A percentile compares a stretch with the other conserved stretches of the same genome.
These are phyloP conservation scores for Crotalus viridis DNA, from an alignment of 2,113 vertebrate genomes.

Conservation along the genomic window DNA sequence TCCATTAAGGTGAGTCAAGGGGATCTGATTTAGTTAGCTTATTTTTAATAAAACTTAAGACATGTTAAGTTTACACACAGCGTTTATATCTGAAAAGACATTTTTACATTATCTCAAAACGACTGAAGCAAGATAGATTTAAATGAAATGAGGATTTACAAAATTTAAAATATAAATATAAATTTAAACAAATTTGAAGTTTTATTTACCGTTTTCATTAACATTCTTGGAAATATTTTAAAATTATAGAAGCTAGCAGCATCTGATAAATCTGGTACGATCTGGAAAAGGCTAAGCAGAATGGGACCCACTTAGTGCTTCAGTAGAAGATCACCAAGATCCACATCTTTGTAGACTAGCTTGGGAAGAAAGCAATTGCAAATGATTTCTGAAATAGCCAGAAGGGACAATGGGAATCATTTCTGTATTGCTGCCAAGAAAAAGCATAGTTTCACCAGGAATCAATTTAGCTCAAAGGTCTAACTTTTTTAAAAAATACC, in stretches of 20 bases:
- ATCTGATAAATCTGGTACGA: background rate
- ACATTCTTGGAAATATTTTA: background rate
- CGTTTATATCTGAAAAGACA: background rate
- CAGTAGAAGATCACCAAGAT: background rate
- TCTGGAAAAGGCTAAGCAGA: background rate
- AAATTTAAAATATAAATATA: no score
- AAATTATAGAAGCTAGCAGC: background rate
- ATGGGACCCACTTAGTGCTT: background rate
- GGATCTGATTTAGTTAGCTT: background rate
- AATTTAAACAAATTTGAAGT: background rate
- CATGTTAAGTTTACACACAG: background rate
- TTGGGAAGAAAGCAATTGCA: background rate
- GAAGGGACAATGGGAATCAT: background rate
- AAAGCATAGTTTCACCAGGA: background rate
- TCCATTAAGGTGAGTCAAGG: background rate
- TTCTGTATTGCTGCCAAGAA: background rate
- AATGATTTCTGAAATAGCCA: background rate
- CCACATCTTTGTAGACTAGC: background rate
- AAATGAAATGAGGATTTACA: background rate
- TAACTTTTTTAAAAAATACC: background rate
- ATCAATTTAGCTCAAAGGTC: background rate
- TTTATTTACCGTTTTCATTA: background rate
- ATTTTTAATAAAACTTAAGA: background rate
- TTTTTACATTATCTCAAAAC: background rate
- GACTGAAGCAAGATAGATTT: background rate